Base-by-base conservation (phyloP, 1,140 invertebrate genomes). In the Drosophila jambulina region DNA sequence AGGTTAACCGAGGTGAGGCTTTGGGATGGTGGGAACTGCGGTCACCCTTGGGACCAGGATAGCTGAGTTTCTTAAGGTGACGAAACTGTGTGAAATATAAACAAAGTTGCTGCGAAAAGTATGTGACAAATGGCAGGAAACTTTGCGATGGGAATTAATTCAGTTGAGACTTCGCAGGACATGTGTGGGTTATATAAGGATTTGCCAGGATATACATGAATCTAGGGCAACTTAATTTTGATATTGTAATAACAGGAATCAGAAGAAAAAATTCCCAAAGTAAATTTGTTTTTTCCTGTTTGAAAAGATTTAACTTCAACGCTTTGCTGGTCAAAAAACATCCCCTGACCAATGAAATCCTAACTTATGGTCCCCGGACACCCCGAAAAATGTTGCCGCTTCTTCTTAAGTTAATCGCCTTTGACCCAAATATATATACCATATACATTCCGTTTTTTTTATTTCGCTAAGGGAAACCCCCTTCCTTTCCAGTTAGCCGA, bases 391-490 rank as follows among this genome's bases (percentile, higher is more conserved):
- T 58, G 43, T 53, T 48, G 43, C 32, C 45, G 13, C 56, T 38
- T 25, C 61, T 64, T 43, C 60, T 49, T 27, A 64, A 65, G 43
- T 75, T 76, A 76, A 76, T 57, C 74, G 60, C 51, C 60, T 75
- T 75, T 75, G 23, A 17, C 27, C 9, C 36, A 27, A 48, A 57
- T 56, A 54, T 51, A 46, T 53, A 27, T 17, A 19, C 23, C 23
- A 46, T 15, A 48, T 27, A 49, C 7, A 49, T 29, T 34, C 19
- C 19, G n/a, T 10, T 12, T 65, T 38, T 56, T 51, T 36, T 36
- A 36, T 36, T 36, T 65, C 9, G 29, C 12, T n/a, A 23, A 72
- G 48, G 42, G 48, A 42, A 42, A 38, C 53, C 9, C 15, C 17
- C 17, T n/a, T 45, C 62, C 53, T 40, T 29, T 9, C 25, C 27